These are phyloP conservation scores for Nomada ferruginata DNA, from an alignment of 2,888 invertebrate genomes.

Conservation along the genomic window DNA sequence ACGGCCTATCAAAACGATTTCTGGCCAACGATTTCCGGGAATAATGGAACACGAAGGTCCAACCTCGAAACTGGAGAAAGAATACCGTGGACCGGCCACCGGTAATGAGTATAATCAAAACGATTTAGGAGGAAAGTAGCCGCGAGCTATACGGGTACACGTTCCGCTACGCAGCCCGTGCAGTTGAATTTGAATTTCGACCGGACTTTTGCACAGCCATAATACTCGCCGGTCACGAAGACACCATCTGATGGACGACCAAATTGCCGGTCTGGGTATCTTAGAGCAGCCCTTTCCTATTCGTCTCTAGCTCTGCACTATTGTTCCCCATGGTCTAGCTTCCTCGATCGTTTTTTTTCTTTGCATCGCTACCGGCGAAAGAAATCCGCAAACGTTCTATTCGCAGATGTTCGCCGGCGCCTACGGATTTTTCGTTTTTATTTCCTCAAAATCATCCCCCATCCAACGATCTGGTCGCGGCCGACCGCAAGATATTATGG, in stretches of 20 bases:
- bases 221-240: conserved; percentile 82
- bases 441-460: not conserved
- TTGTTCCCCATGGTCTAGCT: conserved; percentile 64
- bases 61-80: conserved; percentile 19
- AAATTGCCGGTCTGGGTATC: conserved; percentile 75
- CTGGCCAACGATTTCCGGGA: conserved; percentile 74
- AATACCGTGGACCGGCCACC: conserved; percentile 30
- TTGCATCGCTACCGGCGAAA: conserved; percentile 45
- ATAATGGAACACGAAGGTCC: conserved; percentile 66
- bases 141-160: conserved; percentile 73
- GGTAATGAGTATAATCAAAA: conserved; percentile 83
- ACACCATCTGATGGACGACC: conserved; percentile 82
- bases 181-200: conserved; percentile 82
- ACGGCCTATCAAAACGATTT: conserved; percentile 50
- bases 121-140: conserved; percentile 80
- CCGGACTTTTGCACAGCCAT: conserved; percentile 68
- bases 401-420: conserved; percentile 60
- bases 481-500: conserved; percentile 24
- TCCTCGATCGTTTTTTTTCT: conserved; percentile 9
- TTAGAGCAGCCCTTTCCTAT: conserved; percentile 69
- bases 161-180: conserved; percentile 63
- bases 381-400: conserved; percentile 47
- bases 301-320: conserved; percentile 68
- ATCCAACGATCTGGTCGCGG: not conserved
- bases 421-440: not conserved